Conservation (phyloP, 2,113 vertebrate species). For the Petroica traversi region DNA sequence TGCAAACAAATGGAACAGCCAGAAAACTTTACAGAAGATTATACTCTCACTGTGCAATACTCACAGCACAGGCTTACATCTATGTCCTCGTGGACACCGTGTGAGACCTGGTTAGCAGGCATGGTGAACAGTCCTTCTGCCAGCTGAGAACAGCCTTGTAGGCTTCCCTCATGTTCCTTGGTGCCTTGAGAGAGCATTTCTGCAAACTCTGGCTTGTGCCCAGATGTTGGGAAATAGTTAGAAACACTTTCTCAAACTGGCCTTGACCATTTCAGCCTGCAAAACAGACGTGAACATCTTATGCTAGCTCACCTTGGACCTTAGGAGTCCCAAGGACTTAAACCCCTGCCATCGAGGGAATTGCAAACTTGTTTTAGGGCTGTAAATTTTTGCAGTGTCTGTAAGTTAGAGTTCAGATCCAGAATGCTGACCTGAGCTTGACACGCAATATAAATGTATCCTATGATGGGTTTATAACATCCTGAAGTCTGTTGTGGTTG, state of each 20-base stretch:
- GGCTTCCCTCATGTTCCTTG: background rate
- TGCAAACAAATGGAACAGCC: background rate
- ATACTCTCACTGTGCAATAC: background rate
- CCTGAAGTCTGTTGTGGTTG: slow-evolving; percentile 53
- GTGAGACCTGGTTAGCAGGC: background rate
- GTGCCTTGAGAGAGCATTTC: background rate
- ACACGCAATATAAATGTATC: slow-evolving; percentile 65
- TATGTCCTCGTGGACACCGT: background rate
- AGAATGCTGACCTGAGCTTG: slow-evolving; percentile 62
- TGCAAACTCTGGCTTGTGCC: background rate
- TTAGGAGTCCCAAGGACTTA: background rate
- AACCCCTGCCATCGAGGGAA: background rate
- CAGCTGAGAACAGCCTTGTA: background rate
- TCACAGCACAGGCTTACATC: background rate
- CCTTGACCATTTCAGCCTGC: background rate
- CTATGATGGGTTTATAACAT: slow-evolving; percentile 67
- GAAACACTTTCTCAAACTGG: background rate
- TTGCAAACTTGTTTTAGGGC: background rate
- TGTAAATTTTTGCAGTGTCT: slow-evolving; percentile 38
- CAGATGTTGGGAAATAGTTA: background rate
- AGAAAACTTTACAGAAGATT: background rate
- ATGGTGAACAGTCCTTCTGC: background rate
- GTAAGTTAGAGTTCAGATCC: slow-evolving; percentile 58
- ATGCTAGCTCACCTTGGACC: background rate
- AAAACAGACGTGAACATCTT: background rate